Conservation (phyloP, 2,797 vertebrate species). For the Sus cebifrons region DNA sequence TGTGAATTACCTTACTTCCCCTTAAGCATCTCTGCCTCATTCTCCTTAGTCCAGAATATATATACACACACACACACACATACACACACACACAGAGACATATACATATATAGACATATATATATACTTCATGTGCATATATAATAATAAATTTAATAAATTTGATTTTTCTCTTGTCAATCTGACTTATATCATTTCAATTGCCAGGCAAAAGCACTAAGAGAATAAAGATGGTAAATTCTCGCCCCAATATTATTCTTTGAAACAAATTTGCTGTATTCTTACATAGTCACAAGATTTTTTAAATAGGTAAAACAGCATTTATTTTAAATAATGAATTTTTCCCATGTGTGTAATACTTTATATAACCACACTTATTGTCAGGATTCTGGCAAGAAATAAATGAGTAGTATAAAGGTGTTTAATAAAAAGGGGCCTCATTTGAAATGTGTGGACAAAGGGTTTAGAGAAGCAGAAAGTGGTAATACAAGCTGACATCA, state of each 20-base stretch:
- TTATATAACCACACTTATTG: conserved; percentile 16
- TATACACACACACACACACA: neutral
- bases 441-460: neutral
- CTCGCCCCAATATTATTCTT: neutral
- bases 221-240: neutral
- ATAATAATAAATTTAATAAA: neutral
- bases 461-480: neutral
- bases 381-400: neutral
- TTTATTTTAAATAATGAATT: conserved; percentile 1
- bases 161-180: neutral
- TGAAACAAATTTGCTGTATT: neutral
- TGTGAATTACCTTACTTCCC: neutral
- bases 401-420: neutral
- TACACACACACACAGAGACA: neutral
- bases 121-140: too few species aligned
- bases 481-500: neutral
- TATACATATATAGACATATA: neutral
- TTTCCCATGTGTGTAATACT: conserved; percentile 4
- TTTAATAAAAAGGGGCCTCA: conserved; percentile 15
- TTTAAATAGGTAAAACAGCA: neutral
- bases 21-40: neutral
- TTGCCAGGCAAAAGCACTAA: neutral
- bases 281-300: neutral
- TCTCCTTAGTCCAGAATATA: neutral
- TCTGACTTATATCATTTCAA: neutral